These are phyloP conservation scores for Halictus ligatus DNA, from an alignment of 2,888 invertebrate species.

Conservation along the genomic window DNA sequence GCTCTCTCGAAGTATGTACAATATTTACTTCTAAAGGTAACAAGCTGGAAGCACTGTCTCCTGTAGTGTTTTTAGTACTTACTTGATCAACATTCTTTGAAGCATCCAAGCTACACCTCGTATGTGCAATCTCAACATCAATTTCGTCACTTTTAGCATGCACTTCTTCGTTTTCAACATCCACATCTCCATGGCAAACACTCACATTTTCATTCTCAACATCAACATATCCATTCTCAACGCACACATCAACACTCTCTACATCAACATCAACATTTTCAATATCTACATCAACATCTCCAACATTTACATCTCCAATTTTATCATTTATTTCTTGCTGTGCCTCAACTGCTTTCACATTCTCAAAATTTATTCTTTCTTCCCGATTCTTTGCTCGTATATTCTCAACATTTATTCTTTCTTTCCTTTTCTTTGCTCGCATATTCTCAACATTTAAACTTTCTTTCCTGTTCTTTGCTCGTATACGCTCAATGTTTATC, in stretches of 20 bases:
- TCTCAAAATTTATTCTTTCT: not conserved
- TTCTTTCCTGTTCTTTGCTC: not conserved
- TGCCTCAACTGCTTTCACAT: not conserved
- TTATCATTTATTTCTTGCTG: not conserved
- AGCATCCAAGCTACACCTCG: not conserved
- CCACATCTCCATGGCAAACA: not conserved
- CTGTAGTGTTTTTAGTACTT: not conserved
- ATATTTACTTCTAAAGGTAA: constrained; percentile 6
- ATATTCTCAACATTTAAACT: not conserved
- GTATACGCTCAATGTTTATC: not conserved
- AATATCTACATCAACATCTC: not conserved
- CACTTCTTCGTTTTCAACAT: not conserved
- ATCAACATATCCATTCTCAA: not conserved
- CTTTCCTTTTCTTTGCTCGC: not conserved
- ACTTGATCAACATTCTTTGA: not conserved
- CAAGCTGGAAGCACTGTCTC: constrained; percentile 5
- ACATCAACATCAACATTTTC: not conserved
- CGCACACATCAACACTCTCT: not conserved
- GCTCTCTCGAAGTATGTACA: not conserved
- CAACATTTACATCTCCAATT: not conserved
- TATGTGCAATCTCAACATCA: not conserved
- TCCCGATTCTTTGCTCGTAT: no score
- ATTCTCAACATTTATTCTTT: not conserved
- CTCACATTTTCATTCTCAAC: not conserved
- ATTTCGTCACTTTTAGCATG: constrained; percentile 5